These are phyloP conservation scores for Apis laboriosa DNA, from an alignment of 1,140 invertebrate genomes.

Conservation along the genomic window DNA sequence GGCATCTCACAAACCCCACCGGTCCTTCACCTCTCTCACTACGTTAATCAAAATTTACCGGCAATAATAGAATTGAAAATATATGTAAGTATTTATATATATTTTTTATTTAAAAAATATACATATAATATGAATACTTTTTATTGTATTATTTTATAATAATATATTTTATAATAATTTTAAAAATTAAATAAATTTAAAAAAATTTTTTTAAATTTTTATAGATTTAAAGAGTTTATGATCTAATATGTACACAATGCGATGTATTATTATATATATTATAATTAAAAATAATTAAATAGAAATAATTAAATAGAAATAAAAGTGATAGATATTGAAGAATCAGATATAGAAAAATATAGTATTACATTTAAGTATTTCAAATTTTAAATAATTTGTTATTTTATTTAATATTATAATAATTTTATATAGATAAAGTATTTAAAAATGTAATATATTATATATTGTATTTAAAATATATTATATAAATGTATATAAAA, in stretches of 20 bases:
- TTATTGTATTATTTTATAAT: too few species aligned
- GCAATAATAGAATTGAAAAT: conserved; percentile 16
- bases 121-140: background rate
- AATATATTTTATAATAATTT: background rate
- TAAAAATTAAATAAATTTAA: background rate
- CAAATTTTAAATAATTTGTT: background rate
- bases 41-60: conserved; percentile 36
- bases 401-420: background rate
- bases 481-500: background rate
- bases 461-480: background rate
- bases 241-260: too few species aligned
- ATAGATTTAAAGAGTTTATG: too few species aligned
- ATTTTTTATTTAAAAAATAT: background rate
- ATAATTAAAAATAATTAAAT: too few species aligned
- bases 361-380: background rate
- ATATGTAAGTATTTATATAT: background rate
- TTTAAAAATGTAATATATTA: background rate
- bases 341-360: too few species aligned
- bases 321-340: background rate
- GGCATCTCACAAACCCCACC: conserved; percentile 33
- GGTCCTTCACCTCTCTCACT: conserved; percentile 51
- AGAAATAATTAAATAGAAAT: background rate
- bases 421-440: background rate
- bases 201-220: too few species aligned
- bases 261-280: too few species aligned